phyloP scores from a whole-genome alignment of 2,113 vertebrate genomes.

The Oreotragus oreotragus region DNA sequence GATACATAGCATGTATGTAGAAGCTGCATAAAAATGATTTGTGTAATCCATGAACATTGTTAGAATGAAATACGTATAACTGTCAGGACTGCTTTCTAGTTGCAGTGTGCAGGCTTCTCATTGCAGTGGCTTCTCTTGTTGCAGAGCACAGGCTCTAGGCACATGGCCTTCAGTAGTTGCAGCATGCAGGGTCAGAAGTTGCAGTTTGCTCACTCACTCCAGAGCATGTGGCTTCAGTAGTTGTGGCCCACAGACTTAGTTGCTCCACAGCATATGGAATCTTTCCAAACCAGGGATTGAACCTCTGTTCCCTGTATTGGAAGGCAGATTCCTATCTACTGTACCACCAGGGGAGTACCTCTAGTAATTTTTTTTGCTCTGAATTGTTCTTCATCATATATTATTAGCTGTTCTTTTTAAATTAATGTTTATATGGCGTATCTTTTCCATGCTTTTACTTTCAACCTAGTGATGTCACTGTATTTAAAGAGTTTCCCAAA shows the following conservation, averaged over 20 bases:
- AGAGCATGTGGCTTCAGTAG: not conserved
- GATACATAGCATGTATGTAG: not conserved
- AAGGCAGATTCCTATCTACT: not conserved
- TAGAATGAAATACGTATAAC: not conserved
- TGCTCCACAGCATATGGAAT: not conserved
- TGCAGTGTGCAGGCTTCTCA: not conserved
- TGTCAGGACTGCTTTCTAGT: not conserved
- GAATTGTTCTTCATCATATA: not conserved
- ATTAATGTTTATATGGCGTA: not conserved
- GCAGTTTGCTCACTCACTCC: accelerated
- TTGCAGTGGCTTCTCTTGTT: not conserved
- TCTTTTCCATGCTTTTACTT: not conserved
- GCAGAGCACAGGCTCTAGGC: not conserved
- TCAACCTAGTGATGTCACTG: not conserved
- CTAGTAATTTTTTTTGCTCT: not conserved
- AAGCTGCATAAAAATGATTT: not conserved
- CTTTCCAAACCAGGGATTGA: not conserved
- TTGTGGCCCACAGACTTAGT: not conserved
- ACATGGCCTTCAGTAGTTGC: not conserved
- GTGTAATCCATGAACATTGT: not conserved
- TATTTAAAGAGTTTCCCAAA: not conserved
- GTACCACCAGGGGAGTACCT: not conserved
- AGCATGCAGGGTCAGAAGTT: not conserved
- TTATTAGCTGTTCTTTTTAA: not conserved
- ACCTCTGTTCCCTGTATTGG: not conserved